Conservation (phyloP, 2,797 vertebrate species). For the Onychomys arenicola region DNA sequence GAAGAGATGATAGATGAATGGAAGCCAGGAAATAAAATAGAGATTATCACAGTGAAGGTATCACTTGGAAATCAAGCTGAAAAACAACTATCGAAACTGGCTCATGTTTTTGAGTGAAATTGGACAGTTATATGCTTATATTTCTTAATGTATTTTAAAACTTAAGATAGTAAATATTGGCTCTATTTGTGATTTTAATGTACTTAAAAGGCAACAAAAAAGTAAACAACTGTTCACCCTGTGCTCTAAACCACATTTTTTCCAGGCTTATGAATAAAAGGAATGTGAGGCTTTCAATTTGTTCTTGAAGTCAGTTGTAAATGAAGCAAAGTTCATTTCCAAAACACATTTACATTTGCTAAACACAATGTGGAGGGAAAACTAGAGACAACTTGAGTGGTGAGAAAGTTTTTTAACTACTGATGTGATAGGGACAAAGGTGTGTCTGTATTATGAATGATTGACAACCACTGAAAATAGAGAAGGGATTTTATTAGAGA, state of each 20-base stretch:
- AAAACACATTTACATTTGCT: constrained; percentile 51
- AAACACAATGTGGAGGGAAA: not conserved
- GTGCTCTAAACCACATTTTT: constrained; percentile 38
- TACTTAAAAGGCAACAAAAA: constrained; percentile 6
- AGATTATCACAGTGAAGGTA: constrained; percentile 43
- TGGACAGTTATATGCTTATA: constrained; percentile 14
- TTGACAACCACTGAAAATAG: not conserved
- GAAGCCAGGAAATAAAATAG: constrained; percentile 36
- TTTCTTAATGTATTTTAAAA: constrained; percentile 25
- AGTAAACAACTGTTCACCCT: constrained; percentile 33
- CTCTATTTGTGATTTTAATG: not conserved
- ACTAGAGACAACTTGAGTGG: not conserved
- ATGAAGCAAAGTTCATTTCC: constrained; percentile 56
- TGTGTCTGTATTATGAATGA: not conserved
- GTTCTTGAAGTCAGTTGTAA: constrained; percentile 50
- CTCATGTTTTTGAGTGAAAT: constrained; percentile 16
- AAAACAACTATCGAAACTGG: constrained; percentile 17
- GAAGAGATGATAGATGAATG: not conserved
- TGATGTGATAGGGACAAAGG: not conserved
- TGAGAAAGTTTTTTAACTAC: not conserved
- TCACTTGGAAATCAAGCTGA: constrained; percentile 7
- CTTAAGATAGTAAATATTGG: constrained; percentile 25
- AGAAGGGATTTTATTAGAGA: constrained; percentile 16
- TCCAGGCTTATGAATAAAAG: not conserved
- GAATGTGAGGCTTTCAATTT: constrained; percentile 22